phyloP scores from a whole-genome alignment of 2,113 vertebrate genomes.

The Carassius auratus region DNA sequence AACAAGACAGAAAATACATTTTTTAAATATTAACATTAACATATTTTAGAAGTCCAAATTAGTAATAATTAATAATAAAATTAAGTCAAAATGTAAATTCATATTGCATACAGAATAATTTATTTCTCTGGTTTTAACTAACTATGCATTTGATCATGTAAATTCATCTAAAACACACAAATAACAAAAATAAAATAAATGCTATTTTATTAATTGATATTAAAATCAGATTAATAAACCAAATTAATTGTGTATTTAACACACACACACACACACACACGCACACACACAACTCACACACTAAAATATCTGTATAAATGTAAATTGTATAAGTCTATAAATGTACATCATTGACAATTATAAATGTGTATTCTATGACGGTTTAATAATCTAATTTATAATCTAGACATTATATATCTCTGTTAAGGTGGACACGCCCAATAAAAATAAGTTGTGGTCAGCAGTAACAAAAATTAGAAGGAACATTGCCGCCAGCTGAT shows the following conservation, averaged over 20 bases:
- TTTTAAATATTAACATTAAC: neutral
- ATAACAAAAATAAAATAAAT: neutral
- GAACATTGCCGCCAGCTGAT: neutral
- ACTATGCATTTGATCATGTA: neutral
- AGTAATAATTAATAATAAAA: neutral
- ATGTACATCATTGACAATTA: neutral
- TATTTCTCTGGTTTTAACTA: neutral
- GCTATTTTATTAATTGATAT: neutral
- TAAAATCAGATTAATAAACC: neutral
- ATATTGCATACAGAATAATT: neutral
- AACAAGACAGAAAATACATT: neutral
- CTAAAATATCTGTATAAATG: neutral
- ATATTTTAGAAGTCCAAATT: neutral
- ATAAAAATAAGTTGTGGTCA: neutral
- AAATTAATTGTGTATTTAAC: neutral
- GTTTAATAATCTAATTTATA: neutral
- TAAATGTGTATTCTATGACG: neutral
- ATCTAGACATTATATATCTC: neutral
- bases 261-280: no score
- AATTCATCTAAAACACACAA: neutral
- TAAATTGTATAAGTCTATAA: neutral
- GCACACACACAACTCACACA: neutral
- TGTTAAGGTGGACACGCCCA: neutral
- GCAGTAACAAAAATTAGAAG: slow-evolving; percentile 15
- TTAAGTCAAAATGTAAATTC: neutral